Evolutionary conservation across 1,140 invertebrate species (phyloP).

Genomic region (Hestina assimilis): DNA sequence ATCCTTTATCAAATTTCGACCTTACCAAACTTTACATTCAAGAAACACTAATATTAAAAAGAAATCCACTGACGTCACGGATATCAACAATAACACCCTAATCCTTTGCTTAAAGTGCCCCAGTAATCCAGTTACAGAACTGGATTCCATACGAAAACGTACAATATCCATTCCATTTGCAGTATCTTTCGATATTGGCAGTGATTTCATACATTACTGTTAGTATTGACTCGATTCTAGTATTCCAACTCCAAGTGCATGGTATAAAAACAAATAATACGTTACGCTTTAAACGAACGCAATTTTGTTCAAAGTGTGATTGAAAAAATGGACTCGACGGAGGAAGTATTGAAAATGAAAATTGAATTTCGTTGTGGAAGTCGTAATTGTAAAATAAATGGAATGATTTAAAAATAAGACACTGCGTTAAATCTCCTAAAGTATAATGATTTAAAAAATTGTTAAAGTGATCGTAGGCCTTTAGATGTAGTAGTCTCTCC

Average conservation of each 20-base stretch:
- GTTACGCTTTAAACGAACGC: slow-evolving; percentile 4
- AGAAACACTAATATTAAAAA: no score
- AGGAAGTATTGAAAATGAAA: background rate
- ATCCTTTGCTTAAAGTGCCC: background rate
- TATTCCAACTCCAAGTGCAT: slow-evolving; percentile 1
- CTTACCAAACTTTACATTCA: no score
- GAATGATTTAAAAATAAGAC: background rate
- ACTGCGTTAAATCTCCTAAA: background rate
- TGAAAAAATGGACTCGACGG: background rate
- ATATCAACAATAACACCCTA: background rate
- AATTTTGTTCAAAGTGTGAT: background rate
- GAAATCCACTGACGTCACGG: no score
- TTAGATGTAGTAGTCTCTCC: no score
- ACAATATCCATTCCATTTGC: slow-evolving; percentile 53
- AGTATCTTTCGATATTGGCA: slow-evolving; percentile 46
- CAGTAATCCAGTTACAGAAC: slow-evolving; percentile 16
- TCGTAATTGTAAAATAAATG: background rate
- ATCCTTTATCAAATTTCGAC: no score
- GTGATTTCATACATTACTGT: slow-evolving; percentile 37
- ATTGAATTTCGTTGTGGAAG: slow-evolving; percentile 1
- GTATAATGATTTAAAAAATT: no score
- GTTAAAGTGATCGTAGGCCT: no score
- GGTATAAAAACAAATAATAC: slow-evolving; percentile 11
- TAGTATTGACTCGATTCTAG: background rate
- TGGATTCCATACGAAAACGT: slow-evolving; percentile 30